Evolutionary conservation across 2,797 vertebrate genomes (phyloP).

Genomic region (Neosalanx taihuensis): DNA sequence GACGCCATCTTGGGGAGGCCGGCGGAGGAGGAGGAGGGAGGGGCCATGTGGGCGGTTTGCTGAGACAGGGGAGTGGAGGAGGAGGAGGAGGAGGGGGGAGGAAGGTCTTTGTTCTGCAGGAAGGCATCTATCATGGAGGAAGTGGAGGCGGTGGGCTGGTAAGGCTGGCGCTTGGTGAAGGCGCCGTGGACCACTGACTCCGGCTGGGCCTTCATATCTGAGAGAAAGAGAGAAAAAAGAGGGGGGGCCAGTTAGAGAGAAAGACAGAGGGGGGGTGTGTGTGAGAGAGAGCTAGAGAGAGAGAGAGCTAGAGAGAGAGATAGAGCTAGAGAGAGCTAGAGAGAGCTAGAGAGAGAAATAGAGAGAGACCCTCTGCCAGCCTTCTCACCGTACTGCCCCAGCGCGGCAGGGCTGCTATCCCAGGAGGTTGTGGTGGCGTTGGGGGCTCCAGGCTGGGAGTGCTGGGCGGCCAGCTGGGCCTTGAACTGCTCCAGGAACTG

Average conservation of each 20-base stretch:
- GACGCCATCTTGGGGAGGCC: conserved; percentile 81
- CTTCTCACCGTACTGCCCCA: conserved; percentile 89
- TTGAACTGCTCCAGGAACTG: conserved; percentile 99
- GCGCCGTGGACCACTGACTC: conserved; percentile 84
- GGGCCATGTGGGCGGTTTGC: conserved; percentile 66
- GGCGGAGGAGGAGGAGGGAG: conserved; percentile 76
- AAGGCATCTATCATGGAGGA: conserved; percentile 95
- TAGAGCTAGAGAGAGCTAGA: too few species aligned
- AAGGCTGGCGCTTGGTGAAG: conserved; percentile 91
- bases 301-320: not conserved
- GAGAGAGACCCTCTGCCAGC: not conserved
- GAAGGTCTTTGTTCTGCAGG: conserved; percentile 88
- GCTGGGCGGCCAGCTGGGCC: conserved; percentile 94
- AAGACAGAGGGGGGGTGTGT: not conserved
- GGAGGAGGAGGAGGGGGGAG: conserved; percentile 62
- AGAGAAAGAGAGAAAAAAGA: not conserved
- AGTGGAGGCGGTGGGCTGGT: conserved; percentile 78
- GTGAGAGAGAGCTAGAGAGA: not conserved
- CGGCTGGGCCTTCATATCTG: conserved; percentile 87
- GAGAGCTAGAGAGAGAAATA: too few species aligned
- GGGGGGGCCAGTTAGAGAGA: too few species aligned
- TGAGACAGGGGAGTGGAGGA: conserved; percentile 65
- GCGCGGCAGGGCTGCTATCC: conserved; percentile 82
- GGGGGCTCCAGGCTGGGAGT: conserved; percentile 78
- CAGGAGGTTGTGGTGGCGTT: conserved; percentile 78